Evolutionary conservation across 2,888 invertebrate genomes (phyloP).

Genomic region (Tenthredo notha): DNA sequence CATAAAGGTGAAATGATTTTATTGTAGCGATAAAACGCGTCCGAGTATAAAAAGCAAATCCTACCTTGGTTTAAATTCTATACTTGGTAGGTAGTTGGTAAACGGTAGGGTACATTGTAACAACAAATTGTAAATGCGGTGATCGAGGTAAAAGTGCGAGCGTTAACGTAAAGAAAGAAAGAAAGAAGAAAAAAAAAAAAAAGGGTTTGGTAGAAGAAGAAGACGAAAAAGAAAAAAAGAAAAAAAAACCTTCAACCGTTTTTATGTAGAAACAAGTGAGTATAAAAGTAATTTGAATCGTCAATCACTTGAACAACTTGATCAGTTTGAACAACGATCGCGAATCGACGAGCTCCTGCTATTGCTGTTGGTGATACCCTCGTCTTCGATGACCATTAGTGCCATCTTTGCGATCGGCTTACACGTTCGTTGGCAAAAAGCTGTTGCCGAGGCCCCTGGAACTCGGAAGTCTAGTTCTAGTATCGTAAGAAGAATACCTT

Average conservation of each 20-base stretch:
- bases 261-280: background rate
- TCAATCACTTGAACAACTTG: conserved; percentile 36
- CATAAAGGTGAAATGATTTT: conserved; percentile 14
- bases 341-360: background rate
- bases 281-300: conserved; percentile 8
- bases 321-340: conserved; percentile 20
- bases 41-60: background rate
- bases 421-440: conserved; percentile 26
- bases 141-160: background rate
- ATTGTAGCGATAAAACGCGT: background rate
- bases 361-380: background rate
- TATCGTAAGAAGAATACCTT: conserved; percentile 39
- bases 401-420: conserved; percentile 19
- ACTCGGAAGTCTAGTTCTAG: conserved; percentile 49
- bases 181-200: background rate
- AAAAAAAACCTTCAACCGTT: background rate
- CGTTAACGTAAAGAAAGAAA: background rate
- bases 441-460: conserved; percentile 17
- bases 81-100: background rate
- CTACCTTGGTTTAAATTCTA: background rate
- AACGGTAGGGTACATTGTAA: background rate
- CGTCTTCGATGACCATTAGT: conserved; percentile 1
- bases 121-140: background rate
- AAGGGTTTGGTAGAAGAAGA: background rate
- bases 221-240: background rate